Conservation (phyloP, 1,140 invertebrate species). For the Atopsyche davidsoni region DNA sequence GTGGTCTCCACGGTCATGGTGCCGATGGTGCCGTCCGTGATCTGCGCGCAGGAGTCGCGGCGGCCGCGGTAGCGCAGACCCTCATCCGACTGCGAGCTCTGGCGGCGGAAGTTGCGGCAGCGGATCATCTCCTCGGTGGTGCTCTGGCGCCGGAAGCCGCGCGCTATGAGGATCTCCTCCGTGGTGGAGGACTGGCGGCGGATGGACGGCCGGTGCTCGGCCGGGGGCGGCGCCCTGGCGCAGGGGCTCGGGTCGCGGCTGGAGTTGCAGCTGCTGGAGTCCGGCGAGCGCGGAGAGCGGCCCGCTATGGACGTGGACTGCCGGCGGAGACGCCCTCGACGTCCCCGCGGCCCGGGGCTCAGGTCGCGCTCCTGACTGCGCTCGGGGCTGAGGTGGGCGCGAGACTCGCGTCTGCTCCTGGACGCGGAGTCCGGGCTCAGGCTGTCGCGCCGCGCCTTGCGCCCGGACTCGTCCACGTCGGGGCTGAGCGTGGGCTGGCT, state of each 20-base stretch:
- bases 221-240: conserved; percentile 49
- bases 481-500: conserved; percentile 75
- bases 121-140: conserved; percentile 90
- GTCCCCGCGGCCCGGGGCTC: conserved; percentile 59
- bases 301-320: conserved; percentile 72
- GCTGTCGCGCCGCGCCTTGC: conserved; percentile 73
- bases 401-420: conserved; percentile 54
- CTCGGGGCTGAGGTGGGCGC: conserved; percentile 74
- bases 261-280: conserved; percentile 69
- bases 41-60: conserved; percentile 81
- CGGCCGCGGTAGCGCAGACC: conserved; percentile 68
- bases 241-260: conserved; percentile 67
- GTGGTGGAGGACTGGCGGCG: conserved; percentile 84
- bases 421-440: conserved; percentile 82
- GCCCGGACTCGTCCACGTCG: conserved; percentile 56
- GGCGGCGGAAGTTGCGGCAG: conserved; percentile 78
- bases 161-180: conserved; percentile 83
- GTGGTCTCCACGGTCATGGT: conserved; percentile 90
- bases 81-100: conserved; percentile 74
- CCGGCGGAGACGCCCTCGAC: conserved; percentile 60
- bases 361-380: conserved; percentile 64
- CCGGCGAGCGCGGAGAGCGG: conserved; percentile 55
- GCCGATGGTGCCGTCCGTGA: conserved; percentile 84
- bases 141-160: conserved; percentile 81
- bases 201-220: conserved; percentile 62